A percentile compares a stretch with the other conserved stretches of the same genome.
phyloP scores from a whole-genome alignment of 2,888 invertebrate species.

The Drosophila quasianomalipes region DNA sequence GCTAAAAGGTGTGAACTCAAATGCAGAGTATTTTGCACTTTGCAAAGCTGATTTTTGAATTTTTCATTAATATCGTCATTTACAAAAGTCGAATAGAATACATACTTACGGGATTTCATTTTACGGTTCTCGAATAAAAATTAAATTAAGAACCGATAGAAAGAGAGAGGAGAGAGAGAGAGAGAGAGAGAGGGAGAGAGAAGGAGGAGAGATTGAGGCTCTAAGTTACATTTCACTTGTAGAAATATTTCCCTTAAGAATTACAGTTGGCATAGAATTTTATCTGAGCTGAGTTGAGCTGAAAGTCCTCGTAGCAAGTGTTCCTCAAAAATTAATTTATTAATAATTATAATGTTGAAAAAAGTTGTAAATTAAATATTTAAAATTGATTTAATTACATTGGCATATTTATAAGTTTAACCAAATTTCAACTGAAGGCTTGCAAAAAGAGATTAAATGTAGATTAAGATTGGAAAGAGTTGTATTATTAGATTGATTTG shows the following conservation, averaged over 20 bases:
- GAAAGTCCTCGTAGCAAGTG: neutral
- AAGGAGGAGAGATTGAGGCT: no score
- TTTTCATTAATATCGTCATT: neutral
- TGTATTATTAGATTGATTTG: neutral
- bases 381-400: neutral
- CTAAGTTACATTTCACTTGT: no score
- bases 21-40: neutral
- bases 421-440: neutral
- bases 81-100: neutral
- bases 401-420: neutral
- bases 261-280: neutral
- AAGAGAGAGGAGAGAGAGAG: no score
- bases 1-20: neutral
- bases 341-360: neutral
- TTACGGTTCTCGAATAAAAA: no score
- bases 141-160: no score
- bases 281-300: neutral
- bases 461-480: neutral
- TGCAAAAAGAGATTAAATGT: neutral
- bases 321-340: neutral
- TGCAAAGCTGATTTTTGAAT: neutral
- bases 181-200: no score
- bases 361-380: neutral
- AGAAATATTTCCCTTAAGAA: neutral
- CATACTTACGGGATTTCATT: no score